Conservation (phyloP, 2,888 invertebrate genomes). For the Clitarchus hookeri region DNA sequence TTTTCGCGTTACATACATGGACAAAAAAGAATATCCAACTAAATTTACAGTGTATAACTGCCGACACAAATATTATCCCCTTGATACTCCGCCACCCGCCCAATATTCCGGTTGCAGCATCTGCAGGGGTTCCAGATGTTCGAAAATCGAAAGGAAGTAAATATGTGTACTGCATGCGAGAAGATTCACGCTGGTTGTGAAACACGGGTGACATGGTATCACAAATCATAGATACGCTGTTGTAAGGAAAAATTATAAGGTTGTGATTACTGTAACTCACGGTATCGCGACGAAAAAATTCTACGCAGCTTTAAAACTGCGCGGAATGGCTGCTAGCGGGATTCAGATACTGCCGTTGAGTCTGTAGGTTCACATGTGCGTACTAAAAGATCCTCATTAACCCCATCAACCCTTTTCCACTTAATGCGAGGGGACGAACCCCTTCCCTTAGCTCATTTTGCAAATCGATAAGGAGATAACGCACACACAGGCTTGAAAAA, state of each 20-base stretch:
- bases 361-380: no score
- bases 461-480: not conserved
- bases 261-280: no score
- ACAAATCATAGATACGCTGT: no score
- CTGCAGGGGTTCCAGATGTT: not conserved
- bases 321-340: no score
- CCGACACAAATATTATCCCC: not conserved
- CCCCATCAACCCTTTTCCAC: no score
- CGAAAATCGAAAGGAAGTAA: not conserved
- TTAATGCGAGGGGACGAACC: not conserved
- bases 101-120: not conserved
- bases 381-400: no score
- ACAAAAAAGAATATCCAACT: not conserved
- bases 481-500: not conserved
- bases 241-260: no score
- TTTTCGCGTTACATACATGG: not conserved
- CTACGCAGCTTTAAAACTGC: no score
- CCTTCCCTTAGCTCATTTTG: not conserved
- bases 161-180: not conserved
- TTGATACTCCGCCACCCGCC: not conserved
- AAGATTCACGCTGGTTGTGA: not conserved
- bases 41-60: not conserved
- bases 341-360: no score
- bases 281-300: no score
- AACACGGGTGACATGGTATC: not conserved